Conservation (phyloP, 2,888 invertebrate species). For the Sesia apiformis region DNA sequence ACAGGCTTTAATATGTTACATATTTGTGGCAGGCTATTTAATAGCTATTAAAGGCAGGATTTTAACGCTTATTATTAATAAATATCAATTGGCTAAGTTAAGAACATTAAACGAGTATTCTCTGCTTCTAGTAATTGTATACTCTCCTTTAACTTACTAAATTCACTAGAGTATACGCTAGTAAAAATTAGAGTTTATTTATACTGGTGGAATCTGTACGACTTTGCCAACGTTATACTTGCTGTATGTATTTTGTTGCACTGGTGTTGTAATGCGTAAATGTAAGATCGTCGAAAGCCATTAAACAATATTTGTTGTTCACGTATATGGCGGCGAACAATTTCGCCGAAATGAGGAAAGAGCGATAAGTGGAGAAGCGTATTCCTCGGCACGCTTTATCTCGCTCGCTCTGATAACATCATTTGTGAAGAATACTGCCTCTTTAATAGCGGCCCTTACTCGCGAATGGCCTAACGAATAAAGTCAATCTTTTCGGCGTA, state of each 20-base stretch:
- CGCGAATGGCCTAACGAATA: constrained; percentile 53
- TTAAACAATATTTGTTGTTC: constrained; percentile 1
- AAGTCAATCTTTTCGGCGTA: constrained; percentile 59
- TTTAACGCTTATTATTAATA: no score
- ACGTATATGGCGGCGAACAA: constrained; percentile 1
- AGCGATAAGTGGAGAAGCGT: constrained; percentile 36
- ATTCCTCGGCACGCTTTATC: constrained; percentile 35
- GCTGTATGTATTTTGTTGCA: not conserved
- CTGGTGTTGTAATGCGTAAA: not conserved
- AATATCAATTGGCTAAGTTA: no score
- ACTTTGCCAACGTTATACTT: no score
- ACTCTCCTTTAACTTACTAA: no score
- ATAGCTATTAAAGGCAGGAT: no score
- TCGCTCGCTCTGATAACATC: constrained; percentile 39
- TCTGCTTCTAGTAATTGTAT: no score
- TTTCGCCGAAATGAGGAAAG: constrained; percentile 1
- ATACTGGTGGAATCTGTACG: no score
- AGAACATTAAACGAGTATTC: no score
- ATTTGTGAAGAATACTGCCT: constrained; percentile 46
- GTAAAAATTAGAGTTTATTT: no score
- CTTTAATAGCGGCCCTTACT: constrained; percentile 52
- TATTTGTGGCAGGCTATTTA: no score
- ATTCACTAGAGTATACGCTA: no score
- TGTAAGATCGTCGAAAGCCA: not conserved
- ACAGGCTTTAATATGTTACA: no score